These are phyloP conservation scores for Epinephelus awoara DNA, from an alignment of 2,797 vertebrate genomes.

Conservation along the genomic window DNA sequence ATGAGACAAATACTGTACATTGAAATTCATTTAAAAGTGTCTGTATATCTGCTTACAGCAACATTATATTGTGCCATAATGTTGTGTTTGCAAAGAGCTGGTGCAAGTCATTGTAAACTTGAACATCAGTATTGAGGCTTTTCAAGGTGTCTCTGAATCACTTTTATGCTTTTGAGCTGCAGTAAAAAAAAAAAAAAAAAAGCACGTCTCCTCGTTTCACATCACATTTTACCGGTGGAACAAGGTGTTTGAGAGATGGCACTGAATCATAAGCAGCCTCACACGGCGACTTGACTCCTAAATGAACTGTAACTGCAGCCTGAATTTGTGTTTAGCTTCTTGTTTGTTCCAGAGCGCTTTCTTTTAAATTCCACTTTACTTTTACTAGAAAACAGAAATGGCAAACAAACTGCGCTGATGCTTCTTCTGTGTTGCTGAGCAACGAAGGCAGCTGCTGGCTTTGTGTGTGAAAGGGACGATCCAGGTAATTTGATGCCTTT, in stretches of 20 bases:
- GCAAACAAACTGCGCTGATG: conserved; percentile 10
- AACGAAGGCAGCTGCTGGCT: conserved; percentile 21
- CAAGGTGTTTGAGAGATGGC: background rate
- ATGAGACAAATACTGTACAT: no score
- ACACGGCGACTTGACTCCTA: background rate
- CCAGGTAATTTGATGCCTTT: conserved; percentile 35
- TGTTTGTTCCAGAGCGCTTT: background rate
- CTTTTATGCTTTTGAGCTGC: conserved; percentile 1
- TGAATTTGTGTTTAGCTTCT: background rate
- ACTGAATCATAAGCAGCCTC: conserved; percentile 4
- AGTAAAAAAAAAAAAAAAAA: background rate
- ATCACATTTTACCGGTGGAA: background rate
- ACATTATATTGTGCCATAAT: no score
- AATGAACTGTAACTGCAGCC: conserved; percentile 15
- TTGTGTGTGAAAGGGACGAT: conserved; percentile 1
- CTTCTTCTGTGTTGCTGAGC: background rate
- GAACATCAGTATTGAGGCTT: background rate
- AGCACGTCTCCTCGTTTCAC: background rate
- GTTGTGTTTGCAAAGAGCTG: background rate
- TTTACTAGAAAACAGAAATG: background rate
- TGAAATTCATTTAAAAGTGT: no score
- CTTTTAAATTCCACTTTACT: background rate
- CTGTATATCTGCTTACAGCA: no score
- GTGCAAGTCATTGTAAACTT: background rate
- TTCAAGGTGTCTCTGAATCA: background rate